Conservation (phyloP, 2,888 invertebrate species). For the Nephrotoma guestfalica region DNA sequence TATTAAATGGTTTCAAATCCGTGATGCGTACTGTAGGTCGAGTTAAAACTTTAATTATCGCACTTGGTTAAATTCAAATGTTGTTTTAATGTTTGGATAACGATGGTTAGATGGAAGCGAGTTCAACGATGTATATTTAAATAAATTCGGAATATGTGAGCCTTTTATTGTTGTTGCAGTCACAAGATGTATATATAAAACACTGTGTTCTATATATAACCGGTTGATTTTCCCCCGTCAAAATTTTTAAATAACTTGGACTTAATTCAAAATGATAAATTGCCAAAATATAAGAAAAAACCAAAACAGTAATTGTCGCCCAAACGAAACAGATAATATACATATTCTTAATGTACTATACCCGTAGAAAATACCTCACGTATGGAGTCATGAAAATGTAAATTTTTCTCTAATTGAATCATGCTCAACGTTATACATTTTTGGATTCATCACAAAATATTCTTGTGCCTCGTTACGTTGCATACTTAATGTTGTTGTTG, state of each 20-base stretch:
- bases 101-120: too few relatives aligned
- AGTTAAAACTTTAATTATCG: too few relatives aligned
- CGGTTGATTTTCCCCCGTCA: not conserved
- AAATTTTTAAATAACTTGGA: not conserved
- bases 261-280: not conserved
- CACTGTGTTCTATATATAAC: not conserved
- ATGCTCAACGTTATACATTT: not conserved
- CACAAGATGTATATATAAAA: not conserved
- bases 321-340: not conserved
- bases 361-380: not conserved
- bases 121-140: too few relatives aligned
- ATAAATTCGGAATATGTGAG: too few relatives aligned
- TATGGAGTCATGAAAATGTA: not conserved
- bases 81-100: too few relatives aligned
- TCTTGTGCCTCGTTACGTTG: not conserved
- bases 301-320: not conserved
- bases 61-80: too few relatives aligned
- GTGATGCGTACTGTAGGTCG: too few relatives aligned
- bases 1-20: too few relatives aligned
- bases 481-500: not conserved
- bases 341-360: not conserved
- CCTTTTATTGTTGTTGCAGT: not conserved
- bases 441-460: not conserved
- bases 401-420: not conserved
- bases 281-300: not conserved